phyloP scores from a whole-genome alignment of 2,888 invertebrate species.

The Chymomyza amoena region DNA sequence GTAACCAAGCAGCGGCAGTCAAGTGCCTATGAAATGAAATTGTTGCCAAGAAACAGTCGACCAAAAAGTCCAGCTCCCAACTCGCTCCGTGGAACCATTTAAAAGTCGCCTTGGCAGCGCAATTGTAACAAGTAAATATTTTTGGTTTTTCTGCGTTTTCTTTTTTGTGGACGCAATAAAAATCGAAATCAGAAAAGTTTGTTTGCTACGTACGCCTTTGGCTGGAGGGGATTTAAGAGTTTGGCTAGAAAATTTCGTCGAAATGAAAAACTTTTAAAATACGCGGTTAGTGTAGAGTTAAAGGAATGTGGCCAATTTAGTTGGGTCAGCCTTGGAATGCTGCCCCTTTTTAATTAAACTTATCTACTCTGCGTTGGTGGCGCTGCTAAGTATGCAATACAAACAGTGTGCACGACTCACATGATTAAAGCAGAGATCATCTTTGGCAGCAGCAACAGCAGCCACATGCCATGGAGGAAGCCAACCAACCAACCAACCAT shows the following conservation, averaged over 20 bases:
- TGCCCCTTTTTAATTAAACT: constrained; percentile 60
- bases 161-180: constrained; percentile 55
- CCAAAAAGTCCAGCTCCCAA: not conserved
- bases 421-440: constrained; percentile 55
- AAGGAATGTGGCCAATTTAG: constrained; percentile 28
- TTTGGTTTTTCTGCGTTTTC: constrained; percentile 3
- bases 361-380: constrained; percentile 40
- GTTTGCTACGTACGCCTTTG: constrained; percentile 21
- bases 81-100: not conserved
- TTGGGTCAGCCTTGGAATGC: not conserved
- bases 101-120: constrained; percentile 31
- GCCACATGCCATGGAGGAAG: constrained; percentile 37
- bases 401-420: constrained; percentile 32
- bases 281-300: not conserved
- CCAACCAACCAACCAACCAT: constrained; percentile 23
- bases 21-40: constrained; percentile 14
- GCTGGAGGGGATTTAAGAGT: not conserved
- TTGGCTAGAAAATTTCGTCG: constrained; percentile 8
- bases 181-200: constrained; percentile 61
- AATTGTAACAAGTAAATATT: constrained; percentile 36
- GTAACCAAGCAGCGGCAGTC: not conserved
- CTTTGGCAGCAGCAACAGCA: constrained; percentile 1
- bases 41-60: constrained; percentile 37
- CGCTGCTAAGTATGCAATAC: constrained; percentile 7
- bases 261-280: constrained; percentile 31